A percentile compares a stretch with the other conserved stretches of the same genome.
Evolutionary conservation across 2,113 vertebrate genomes (phyloP).

Genomic region (Alethe castanea): DNA sequence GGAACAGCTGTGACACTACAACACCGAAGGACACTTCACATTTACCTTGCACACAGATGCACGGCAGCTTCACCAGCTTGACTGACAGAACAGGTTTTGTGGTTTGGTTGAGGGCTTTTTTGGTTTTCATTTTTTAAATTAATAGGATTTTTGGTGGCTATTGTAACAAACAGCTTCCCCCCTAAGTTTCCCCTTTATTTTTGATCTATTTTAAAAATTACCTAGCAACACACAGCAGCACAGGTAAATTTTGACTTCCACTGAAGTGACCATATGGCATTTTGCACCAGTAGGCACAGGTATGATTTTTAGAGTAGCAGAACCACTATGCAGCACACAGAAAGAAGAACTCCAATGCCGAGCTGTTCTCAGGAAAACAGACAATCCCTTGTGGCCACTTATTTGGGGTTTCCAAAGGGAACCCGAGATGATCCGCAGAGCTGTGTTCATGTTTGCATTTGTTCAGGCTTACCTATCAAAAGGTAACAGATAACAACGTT

Average conservation of each 20-base stretch:
- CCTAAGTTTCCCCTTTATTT: background rate
- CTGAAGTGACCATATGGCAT: background rate
- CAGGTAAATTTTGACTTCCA: background rate
- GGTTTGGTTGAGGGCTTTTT: background rate
- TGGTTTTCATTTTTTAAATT: background rate
- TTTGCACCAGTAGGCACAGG: background rate
- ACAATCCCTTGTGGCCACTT: constrained; percentile 15
- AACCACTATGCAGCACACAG: constrained; percentile 20
- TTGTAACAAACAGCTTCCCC: background rate
- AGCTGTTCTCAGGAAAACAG: constrained; percentile 38
- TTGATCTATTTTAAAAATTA: constrained; percentile 4
- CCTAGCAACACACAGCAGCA: constrained; percentile 32
- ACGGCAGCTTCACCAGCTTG: background rate
- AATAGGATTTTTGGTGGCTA: background rate
- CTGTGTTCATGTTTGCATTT: constrained; percentile 22
- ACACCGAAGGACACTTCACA: accelerated
- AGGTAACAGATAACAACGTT: constrained; percentile 32
- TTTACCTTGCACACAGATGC: background rate
- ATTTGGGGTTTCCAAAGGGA: constrained; percentile 20
- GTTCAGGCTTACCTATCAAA: constrained; percentile 43
- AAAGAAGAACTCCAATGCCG: background rate
- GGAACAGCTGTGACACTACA: background rate
- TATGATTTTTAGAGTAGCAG: background rate
- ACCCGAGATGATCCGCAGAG: constrained; percentile 16
- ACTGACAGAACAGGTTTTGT: background rate